Percentiles rank a stretch among this genome's conserved stretches.
Evolutionary conservation across 2,888 invertebrate genomes (phyloP).

Genomic region (Cataglyphis altisquamis): DNA sequence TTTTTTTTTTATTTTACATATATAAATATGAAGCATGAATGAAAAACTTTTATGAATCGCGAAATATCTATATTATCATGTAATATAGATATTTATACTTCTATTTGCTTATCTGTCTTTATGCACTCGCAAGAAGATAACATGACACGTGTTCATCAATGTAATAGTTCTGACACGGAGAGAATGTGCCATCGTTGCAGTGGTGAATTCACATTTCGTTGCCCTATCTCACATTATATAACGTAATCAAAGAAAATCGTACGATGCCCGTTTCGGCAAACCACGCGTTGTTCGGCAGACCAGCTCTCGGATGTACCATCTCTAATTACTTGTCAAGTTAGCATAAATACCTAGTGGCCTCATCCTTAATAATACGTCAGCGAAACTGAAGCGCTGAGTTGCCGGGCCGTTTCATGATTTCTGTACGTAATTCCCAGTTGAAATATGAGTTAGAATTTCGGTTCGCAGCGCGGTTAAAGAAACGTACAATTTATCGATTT

Average conservation of each 20-base stretch:
- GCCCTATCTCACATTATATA: slow-evolving; percentile 45
- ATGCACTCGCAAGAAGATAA: slow-evolving; percentile 1
- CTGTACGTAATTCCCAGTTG: slow-evolving; percentile 15
- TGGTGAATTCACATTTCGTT: slow-evolving; percentile 27
- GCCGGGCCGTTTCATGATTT: slow-evolving; percentile 34
- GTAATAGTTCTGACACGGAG: slow-evolving; percentile 37
- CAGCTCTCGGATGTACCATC: slow-evolving; percentile 50
- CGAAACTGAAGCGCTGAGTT: slow-evolving; percentile 51
- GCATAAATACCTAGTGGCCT: slow-evolving; percentile 52
- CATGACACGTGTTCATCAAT: slow-evolving; percentile 23
- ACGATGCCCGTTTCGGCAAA: slow-evolving; percentile 57
- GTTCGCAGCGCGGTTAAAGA: background rate
- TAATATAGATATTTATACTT: background rate
- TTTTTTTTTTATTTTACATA: background rate
- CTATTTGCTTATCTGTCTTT: background rate
- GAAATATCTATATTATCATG: background rate
- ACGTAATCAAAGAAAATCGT: slow-evolving; percentile 53
- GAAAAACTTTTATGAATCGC: background rate
- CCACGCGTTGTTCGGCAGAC: slow-evolving; percentile 32
- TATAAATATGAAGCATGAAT: background rate
- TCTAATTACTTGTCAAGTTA: slow-evolving; percentile 62
- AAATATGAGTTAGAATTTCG: background rate
- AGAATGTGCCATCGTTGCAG: slow-evolving; percentile 41
- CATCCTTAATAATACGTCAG: slow-evolving; percentile 58
- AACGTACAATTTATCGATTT: slow-evolving; percentile 12